A percentile compares a stretch with the other conserved stretches of the same genome.
These are phyloP conservation scores for Eristalis arbustorum DNA, from an alignment of 2,888 invertebrate genomes.

Conservation along the genomic window DNA sequence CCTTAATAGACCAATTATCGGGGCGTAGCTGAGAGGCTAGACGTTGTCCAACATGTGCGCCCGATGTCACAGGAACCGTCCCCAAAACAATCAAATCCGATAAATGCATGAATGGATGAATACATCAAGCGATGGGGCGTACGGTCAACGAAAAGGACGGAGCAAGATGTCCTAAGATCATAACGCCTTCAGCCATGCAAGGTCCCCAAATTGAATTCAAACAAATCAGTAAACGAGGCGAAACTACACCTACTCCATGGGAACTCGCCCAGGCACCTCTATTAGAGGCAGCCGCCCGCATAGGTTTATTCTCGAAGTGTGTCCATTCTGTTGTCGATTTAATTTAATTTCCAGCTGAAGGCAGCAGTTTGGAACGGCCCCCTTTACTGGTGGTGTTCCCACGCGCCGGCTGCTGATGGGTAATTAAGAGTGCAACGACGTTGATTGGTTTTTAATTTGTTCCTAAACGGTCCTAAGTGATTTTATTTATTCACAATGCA, in stretches of 20 bases:
- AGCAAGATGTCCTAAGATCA: background rate
- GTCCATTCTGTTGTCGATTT: background rate
- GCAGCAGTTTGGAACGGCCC: background rate
- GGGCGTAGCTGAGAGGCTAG: background rate
- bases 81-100: background rate
- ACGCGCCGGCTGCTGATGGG: background rate
- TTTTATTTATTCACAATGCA: background rate
- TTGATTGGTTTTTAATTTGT: conserved; percentile 37
- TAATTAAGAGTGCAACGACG: conserved; percentile 1
- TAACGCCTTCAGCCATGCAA: no score
- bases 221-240: background rate
- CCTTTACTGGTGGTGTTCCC: background rate
- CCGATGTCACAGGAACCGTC: background rate
- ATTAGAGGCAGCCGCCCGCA: no score
- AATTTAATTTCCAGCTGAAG: background rate
- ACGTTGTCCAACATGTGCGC: background rate
- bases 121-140: background rate
- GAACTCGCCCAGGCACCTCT: background rate
- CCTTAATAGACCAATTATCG: background rate
- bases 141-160: background rate
- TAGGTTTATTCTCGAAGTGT: background rate
- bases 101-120: background rate
- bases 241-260: background rate
- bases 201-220: no score
- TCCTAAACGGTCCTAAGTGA: conserved; percentile 22